phyloP scores from a whole-genome alignment of 92 coral and sea anemone genomes.

The Virgularia gustaviana region DNA sequence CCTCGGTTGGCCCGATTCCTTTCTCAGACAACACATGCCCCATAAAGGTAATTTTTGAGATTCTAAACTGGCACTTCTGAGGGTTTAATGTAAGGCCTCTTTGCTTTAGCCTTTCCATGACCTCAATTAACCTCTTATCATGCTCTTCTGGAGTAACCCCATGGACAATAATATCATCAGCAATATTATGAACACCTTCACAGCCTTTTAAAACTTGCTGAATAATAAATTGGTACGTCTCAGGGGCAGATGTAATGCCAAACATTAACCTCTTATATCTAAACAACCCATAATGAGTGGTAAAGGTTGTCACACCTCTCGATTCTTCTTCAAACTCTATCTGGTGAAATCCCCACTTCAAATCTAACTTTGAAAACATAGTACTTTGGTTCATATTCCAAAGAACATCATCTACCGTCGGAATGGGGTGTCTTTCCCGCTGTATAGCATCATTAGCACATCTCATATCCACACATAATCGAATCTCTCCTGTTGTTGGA shows the following conservation, averaged over 20 bases:
- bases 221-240: constrained; percentile 18
- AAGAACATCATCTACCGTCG: background rate
- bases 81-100: too few species aligned
- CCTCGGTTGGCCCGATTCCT: too few species aligned
- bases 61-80: too few species aligned
- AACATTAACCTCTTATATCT: constrained; percentile 16
- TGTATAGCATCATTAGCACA: background rate
- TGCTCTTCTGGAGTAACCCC: constrained; percentile 1
- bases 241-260: constrained; percentile 23
- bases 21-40: too few species aligned
- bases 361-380: constrained; percentile 15
- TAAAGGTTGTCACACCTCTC: constrained; percentile 12
- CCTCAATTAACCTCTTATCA: background rate
- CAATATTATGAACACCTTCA: background rate
- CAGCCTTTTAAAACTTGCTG: constrained; percentile 26
- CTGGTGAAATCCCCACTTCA: constrained; percentile 23
- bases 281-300: constrained; percentile 7
- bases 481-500: background rate
- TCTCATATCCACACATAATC: constrained; percentile 2
- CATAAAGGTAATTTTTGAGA: too few species aligned
- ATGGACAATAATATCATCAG: constrained; percentile 26
- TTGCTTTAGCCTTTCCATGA: constrained; percentile 4
- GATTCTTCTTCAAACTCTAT: constrained; percentile 1
- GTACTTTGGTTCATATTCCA: background rate
- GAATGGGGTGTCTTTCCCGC: constrained; percentile 8